phyloP scores from a whole-genome alignment of 2,797 vertebrate species.

The Pseudomugil gertrudae region DNA sequence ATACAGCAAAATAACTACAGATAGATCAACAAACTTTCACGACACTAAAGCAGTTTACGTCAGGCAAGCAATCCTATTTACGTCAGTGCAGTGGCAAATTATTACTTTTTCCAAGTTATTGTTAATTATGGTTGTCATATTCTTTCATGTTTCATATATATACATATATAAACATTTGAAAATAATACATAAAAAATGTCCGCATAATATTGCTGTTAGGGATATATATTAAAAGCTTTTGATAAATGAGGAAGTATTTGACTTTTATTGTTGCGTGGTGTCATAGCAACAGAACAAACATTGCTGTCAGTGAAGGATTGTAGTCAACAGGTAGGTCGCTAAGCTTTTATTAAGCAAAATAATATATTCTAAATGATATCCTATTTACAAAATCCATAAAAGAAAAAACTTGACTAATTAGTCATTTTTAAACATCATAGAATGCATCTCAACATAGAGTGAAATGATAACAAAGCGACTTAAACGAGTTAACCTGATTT shows the following conservation, averaged over 20 bases:
- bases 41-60: slow-evolving; percentile 64
- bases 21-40: slow-evolving; percentile 59
- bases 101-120: no score
- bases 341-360: not conserved
- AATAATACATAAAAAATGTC: no score
- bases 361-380: not conserved
- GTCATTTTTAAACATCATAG: no score
- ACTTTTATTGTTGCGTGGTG: slow-evolving; percentile 15
- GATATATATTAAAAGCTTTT: not conserved
- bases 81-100: not conserved
- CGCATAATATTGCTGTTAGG: no score
- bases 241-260: not conserved
- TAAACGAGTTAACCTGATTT: no score
- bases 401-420: not conserved
- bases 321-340: slow-evolving; percentile 11
- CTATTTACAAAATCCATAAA: not conserved
- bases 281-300: slow-evolving; percentile 53
- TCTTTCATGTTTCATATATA: not conserved
- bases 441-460: no score
- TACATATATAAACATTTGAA: not conserved
- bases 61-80: slow-evolving; percentile 20
- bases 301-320: no score
- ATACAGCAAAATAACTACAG: not conserved
- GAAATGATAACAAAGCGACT: no score
- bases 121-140: no score